A percentile compares a stretch with the other conserved stretches of the same genome.
Evolutionary conservation across 2,888 invertebrate species (phyloP).

Genomic region (Sphaerophoria taeniata): DNA sequence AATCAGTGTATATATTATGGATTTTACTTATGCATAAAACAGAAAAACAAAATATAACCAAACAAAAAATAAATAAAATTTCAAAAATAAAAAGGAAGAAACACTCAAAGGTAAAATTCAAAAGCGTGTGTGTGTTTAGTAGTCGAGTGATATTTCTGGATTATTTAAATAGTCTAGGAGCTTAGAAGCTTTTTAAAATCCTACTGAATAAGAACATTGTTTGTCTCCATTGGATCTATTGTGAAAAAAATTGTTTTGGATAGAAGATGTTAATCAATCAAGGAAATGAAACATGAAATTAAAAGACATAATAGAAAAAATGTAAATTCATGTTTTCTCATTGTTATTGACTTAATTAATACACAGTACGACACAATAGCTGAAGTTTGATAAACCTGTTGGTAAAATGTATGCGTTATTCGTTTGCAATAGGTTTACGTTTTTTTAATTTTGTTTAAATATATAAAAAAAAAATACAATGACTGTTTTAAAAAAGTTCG

Average conservation of each 20-base stretch:
- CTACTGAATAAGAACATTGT: conserved; percentile 42
- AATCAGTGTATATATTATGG: conserved; percentile 43
- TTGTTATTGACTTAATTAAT: conserved; percentile 30
- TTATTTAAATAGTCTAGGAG: conserved; percentile 21
- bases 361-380: conserved; percentile 64
- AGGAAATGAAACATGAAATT: background rate
- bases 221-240: conserved; percentile 23
- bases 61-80: conserved; percentile 36
- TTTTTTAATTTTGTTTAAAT: conserved; percentile 57
- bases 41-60: conserved; percentile 3
- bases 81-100: conserved; percentile 29
- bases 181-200: conserved; percentile 42
- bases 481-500: conserved; percentile 19
- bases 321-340: background rate
- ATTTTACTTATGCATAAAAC: conserved; percentile 42
- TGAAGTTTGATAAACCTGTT: conserved; percentile 42
- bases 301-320: background rate
- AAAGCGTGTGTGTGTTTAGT: conserved; percentile 26
- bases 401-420: conserved; percentile 45
- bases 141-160: conserved; percentile 23
- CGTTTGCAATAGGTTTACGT: conserved; percentile 66
- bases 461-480: conserved; percentile 75
- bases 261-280: background rate
- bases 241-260: background rate
- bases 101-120: conserved; percentile 54